Conservation (phyloP, 2,888 invertebrate species). For the Timema cristinae region DNA sequence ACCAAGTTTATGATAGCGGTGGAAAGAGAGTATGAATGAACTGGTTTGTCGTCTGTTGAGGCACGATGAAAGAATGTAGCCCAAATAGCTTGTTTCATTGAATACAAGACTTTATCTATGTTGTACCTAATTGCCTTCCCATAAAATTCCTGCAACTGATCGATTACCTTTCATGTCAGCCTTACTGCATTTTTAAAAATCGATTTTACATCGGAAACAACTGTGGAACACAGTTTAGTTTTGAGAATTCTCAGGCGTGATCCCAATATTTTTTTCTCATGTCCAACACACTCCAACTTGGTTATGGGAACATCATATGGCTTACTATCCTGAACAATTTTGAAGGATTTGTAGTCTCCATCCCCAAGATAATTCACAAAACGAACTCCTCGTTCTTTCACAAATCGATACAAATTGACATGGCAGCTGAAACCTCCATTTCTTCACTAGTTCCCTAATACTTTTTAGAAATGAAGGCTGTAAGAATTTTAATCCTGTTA, state of each 20-base stretch:
- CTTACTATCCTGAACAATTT: background rate
- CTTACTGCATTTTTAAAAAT: background rate
- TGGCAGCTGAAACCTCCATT: background rate
- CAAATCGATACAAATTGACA: background rate
- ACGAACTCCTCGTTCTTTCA: background rate
- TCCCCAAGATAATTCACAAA: background rate
- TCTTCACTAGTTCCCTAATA: background rate
- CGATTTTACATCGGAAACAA: background rate
- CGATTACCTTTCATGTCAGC: background rate
- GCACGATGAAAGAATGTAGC: conserved; percentile 20
- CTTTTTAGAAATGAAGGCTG: background rate
- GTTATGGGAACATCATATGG: background rate
- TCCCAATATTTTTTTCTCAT: background rate
- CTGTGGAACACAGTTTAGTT: background rate
- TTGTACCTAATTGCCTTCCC: background rate
- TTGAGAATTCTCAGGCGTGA: background rate
- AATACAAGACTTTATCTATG: background rate
- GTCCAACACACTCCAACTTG: background rate
- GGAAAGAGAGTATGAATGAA: conserved; percentile 23
- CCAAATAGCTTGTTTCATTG: conserved; percentile 18
- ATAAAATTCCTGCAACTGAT: background rate
- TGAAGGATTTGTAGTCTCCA: background rate
- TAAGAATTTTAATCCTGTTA: no score
- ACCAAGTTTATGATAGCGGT: conserved; percentile 24
- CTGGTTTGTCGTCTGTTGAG: conserved; percentile 23